Conservation (phyloP, 2,888 invertebrate species). For the Ceraclea dissimilis region DNA sequence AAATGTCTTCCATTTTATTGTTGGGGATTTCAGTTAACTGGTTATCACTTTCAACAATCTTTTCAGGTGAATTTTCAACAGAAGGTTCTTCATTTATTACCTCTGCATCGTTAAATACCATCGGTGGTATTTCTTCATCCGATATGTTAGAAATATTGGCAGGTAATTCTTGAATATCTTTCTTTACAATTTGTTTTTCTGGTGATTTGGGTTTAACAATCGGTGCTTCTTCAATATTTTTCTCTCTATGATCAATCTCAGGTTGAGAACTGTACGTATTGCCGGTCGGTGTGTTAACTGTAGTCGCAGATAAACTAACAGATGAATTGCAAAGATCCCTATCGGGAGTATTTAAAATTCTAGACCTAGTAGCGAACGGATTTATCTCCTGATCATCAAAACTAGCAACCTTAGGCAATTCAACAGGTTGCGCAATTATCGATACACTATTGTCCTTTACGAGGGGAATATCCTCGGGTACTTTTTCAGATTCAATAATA, state of each 20-base stretch:
- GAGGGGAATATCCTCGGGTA: too few relatives aligned
- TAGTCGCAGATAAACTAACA: not conserved
- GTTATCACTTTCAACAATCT: not conserved
- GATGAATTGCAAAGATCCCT: not conserved
- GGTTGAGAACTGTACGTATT: not conserved
- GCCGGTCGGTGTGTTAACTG: not conserved
- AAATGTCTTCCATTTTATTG: not conserved
- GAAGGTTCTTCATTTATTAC: not conserved
- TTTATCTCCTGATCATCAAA: not conserved
- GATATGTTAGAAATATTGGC: not conserved
- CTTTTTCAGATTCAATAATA: too few relatives aligned
- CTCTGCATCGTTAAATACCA: not conserved
- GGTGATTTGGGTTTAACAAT: not conserved
- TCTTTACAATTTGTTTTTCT: not conserved
- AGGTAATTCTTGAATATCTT: not conserved
- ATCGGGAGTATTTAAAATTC: conserved; percentile 9
- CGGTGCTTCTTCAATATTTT: not conserved
- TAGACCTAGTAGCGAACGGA: conserved; percentile 9
- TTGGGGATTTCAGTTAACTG: not conserved
- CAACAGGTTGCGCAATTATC: too few relatives aligned
- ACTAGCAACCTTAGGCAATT: not conserved
- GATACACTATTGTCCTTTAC: too few relatives aligned
- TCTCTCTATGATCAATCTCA: not conserved
- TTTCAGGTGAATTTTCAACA: not conserved
- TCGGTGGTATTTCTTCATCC: not conserved